Evolutionary conservation across 1,140 invertebrate species (phyloP), one percentile per base, ranked within the genome.

Genomic region (Heliconius nattereri): DNA sequence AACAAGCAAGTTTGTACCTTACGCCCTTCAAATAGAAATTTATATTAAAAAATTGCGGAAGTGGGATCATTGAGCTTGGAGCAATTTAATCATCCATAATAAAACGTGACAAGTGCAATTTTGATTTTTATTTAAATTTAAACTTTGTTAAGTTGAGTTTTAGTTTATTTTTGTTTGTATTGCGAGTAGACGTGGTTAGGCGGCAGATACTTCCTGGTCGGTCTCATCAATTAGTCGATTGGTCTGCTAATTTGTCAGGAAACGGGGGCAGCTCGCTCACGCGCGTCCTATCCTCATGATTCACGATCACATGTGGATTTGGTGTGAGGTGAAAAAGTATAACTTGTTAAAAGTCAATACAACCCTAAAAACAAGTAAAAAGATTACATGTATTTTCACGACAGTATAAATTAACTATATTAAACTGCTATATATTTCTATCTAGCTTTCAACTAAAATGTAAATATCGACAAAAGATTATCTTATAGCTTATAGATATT

Each of bases 31-130:
- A 71, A 82, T 85, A 86, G 83, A 85, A 81, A 82, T 73, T 75
- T 75, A 81, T 81, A 83, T 89, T 72, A 40, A 57, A 74, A 70
- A 32, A 81, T 84, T 85, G 80, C 87, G 86, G 86, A 90, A 91
- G 90, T 86, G 92, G 89, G 92, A 93, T 91, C 92, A 92, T 89
- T 93, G 91, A 89, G 92, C 92, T 93, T 89, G 85, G 84, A 90
- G 88, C 86, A 91, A 90, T 91, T 91, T 87, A 87, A 86, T 79
- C 79, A 54, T 74, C 78, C 76, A 75, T 82, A 76, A 76, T 66
- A 82, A 80, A 91, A 89, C 52, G 87, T 71, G 83, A 45, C 87
- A 92, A 86, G 29, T 73, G 35, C 45, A 81, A 76, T 16, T 35
- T 70, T n/a, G 29, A 16, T 29, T 70, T 9, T 49, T 52, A 80